These are phyloP conservation scores for Acipenser oxyrinchus DNA, from an alignment of 2,797 vertebrate species.

Conservation along the genomic window DNA sequence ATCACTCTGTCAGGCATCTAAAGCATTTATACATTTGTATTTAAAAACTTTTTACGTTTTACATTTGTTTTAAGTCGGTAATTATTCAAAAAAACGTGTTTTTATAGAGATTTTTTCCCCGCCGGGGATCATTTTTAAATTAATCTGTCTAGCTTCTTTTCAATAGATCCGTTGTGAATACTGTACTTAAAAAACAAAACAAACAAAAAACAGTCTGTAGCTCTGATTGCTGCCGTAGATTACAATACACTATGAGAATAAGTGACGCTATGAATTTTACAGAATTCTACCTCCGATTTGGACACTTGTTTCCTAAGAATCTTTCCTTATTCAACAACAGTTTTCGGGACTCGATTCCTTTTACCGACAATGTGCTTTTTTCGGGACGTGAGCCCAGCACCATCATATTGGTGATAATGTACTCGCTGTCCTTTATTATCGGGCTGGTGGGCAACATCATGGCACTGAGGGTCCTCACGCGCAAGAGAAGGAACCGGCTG, in stretches of 20 bases:
- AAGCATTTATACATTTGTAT: no score
- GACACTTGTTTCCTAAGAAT: constrained; percentile 34
- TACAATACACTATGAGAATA: constrained; percentile 1
- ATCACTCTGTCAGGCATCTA: no score
- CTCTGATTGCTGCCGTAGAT: background rate
- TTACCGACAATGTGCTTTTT: constrained; percentile 42
- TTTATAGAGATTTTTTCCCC: no score
- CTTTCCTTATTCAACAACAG: constrained; percentile 37
- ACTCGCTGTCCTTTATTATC: constrained; percentile 41
- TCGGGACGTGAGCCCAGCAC: constrained; percentile 49
- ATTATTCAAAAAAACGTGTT: no score
- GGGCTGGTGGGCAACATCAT: constrained; percentile 49
- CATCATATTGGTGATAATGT: constrained; percentile 46
- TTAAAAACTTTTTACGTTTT: no score
- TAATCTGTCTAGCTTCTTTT: no score
- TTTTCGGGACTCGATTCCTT: constrained; percentile 25
- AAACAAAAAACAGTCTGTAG: no score
- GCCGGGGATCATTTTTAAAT: no score
- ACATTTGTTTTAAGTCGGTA: no score
- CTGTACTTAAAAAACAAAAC: no score
- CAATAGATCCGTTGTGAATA: no score
- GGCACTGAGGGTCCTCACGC: constrained; percentile 43
- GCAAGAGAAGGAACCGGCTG: constrained; percentile 36
- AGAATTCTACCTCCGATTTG: constrained; percentile 32
- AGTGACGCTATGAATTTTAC: constrained; percentile 39